These are phyloP conservation scores for Orchestes rusci DNA, from an alignment of 2,888 invertebrate genomes.

Conservation along the genomic window DNA sequence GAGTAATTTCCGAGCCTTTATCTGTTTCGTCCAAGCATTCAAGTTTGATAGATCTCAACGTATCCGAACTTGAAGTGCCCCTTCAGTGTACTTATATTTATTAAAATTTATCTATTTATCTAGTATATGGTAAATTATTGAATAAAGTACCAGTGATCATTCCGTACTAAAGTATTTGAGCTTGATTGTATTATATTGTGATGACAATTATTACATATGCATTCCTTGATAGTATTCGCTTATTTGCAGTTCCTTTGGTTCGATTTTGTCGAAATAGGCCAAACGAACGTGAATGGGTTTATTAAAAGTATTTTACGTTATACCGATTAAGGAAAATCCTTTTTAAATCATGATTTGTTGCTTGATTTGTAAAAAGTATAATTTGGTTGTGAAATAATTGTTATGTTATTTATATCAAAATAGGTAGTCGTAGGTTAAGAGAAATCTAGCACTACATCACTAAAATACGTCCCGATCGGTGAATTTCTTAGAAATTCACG, in stretches of 20 bases:
- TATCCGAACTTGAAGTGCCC: slow-evolving; percentile 32
- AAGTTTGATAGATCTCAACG: slow-evolving; percentile 1
- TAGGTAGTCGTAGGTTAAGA: not conserved
- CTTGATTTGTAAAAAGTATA: slow-evolving; percentile 30
- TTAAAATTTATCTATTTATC: slow-evolving; percentile 13
- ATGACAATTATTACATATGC: slow-evolving; percentile 17
- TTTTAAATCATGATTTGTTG: slow-evolving; percentile 11
- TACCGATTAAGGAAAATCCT: too few relatives aligned
- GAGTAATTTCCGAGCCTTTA: too few relatives aligned
- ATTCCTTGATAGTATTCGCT: too few relatives aligned
- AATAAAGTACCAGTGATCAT: slow-evolving; percentile 6
- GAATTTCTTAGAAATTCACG: too few relatives aligned
- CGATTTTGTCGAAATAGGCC: too few relatives aligned
- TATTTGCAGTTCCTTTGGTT: too few relatives aligned
- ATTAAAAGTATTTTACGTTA: too few relatives aligned
- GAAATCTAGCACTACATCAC: not conserved
- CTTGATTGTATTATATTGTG: slow-evolving; percentile 14
- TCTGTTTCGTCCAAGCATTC: too few relatives aligned
- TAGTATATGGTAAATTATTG: not conserved
- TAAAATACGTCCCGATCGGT: too few relatives aligned
- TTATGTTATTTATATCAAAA: slow-evolving; percentile 29
- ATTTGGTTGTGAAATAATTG: slow-evolving; percentile 37
- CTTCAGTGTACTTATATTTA: slow-evolving; percentile 32
- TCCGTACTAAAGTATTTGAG: slow-evolving; percentile 11
- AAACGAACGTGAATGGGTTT: too few relatives aligned